These are phyloP conservation scores for Catharus fuscescens DNA, from an alignment of 2,113 vertebrate genomes.

Conservation along the genomic window DNA sequence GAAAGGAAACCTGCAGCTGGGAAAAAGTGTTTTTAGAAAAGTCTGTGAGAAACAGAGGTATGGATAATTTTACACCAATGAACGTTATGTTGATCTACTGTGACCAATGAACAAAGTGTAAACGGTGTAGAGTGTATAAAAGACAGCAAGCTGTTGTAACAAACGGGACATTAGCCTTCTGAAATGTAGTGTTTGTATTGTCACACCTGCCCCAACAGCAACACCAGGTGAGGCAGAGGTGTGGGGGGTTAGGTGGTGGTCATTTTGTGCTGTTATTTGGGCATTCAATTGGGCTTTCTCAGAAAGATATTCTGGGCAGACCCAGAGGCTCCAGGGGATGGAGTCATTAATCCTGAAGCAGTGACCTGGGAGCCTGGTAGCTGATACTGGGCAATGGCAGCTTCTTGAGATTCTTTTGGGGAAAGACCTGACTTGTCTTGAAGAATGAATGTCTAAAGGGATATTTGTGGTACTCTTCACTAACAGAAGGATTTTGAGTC, in stretches of 20 bases:
- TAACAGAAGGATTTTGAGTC: background rate
- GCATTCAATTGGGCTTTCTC: background rate
- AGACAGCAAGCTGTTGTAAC: too few species aligned
- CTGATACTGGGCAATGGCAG: background rate
- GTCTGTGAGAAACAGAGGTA: too few species aligned
- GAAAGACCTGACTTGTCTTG: background rate
- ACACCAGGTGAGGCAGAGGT: background rate
- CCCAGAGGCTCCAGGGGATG: background rate
- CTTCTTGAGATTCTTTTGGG: background rate
- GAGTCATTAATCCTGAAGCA: background rate
- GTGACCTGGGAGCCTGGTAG: background rate
- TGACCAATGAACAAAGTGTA: too few species aligned
- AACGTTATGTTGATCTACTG: too few species aligned
- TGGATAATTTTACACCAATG: too few species aligned
- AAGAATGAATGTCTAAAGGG: background rate
- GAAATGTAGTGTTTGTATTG: too few species aligned
- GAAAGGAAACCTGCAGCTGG: too few species aligned
- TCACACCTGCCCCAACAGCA: too few species aligned
- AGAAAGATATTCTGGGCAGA: background rate
- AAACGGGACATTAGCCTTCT: too few species aligned
- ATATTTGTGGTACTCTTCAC: background rate
- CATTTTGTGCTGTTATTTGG: background rate
- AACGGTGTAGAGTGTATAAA: too few species aligned
- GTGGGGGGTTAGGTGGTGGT: background rate
- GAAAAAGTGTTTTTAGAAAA: too few species aligned